Conservation (phyloP, 2,113 vertebrate genomes). For the Chlorodrepanis virens region DNA sequence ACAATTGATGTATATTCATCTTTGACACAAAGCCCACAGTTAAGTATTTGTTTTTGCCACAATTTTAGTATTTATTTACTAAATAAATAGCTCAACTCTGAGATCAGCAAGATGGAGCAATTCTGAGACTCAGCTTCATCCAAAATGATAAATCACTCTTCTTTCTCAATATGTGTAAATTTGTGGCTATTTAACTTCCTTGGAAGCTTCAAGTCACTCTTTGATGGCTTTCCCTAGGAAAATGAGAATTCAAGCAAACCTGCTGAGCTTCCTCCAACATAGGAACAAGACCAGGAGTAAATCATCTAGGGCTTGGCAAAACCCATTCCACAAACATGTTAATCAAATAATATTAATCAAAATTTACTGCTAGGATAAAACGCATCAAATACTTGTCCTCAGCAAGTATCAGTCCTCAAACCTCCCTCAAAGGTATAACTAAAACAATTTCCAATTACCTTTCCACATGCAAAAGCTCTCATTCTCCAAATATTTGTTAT, state of each 20-base stretch:
- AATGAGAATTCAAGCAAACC: background rate
- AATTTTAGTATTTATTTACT: background rate
- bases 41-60: background rate
- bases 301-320: background rate
- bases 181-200: background rate
- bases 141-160: background rate
- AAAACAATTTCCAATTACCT: constrained; percentile 8
- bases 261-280: background rate
- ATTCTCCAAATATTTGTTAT: constrained; percentile 52
- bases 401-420: background rate
- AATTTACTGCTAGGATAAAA: background rate
- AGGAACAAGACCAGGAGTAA: background rate
- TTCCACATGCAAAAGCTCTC: constrained; percentile 58
- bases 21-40: background rate
- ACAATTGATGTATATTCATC: background rate
- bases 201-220: background rate
- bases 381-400: background rate
- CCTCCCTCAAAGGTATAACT: background rate
- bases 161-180: background rate
- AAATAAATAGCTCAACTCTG: background rate
- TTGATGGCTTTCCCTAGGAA: background rate
- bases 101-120: background rate
- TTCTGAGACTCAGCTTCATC: background rate
- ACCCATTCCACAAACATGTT: background rate
- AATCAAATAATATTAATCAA: background rate